Evolutionary conservation across 2,113 vertebrate species (phyloP).

Genomic region (Pachypanchax playfairii): DNA sequence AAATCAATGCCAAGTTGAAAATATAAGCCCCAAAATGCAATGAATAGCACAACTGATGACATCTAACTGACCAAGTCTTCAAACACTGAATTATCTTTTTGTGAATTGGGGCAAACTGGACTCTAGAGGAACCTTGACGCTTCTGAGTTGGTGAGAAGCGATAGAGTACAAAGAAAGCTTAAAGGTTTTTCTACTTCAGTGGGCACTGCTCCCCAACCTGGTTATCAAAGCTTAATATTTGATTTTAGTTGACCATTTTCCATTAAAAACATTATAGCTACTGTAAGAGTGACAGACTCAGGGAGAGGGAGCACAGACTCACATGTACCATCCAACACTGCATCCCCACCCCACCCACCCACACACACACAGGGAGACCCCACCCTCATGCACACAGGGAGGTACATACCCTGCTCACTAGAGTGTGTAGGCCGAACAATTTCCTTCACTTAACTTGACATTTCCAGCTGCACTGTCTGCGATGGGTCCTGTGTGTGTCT

Average conservation of each 20-base stretch:
- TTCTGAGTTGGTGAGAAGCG: slow-evolving; percentile 40
- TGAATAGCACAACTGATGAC: slow-evolving; percentile 24
- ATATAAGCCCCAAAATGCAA: slow-evolving; percentile 14
- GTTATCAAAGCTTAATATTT: slow-evolving; percentile 71
- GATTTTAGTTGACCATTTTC: slow-evolving; percentile 66
- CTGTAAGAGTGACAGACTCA: slow-evolving; percentile 61
- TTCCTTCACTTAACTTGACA: slow-evolving; percentile 79
- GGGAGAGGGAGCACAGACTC: slow-evolving; percentile 31
- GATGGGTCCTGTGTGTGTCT: slow-evolving; percentile 68
- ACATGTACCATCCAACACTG: no score
- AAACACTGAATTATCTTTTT: slow-evolving; percentile 38
- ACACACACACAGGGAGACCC: slow-evolving; percentile 57
- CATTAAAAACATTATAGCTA: slow-evolving; percentile 66
- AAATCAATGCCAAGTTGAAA: neutral
- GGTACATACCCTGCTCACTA: slow-evolving; percentile 73
- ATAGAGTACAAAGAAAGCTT: slow-evolving; percentile 45
- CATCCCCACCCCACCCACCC: no score
- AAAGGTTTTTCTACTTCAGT: slow-evolving; percentile 63
- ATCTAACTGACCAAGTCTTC: slow-evolving; percentile 29
- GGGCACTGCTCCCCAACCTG: slow-evolving; percentile 49
- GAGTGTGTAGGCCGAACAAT: slow-evolving; percentile 72
- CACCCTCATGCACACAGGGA: slow-evolving; percentile 55
- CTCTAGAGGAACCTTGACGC: slow-evolving; percentile 41
- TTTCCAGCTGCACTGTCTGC: slow-evolving; percentile 75
- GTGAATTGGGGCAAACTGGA: slow-evolving; percentile 53